Evolutionary conservation across 1,140 invertebrate species (phyloP).

Genomic region (Parasteatoda tepidariorum): DNA sequence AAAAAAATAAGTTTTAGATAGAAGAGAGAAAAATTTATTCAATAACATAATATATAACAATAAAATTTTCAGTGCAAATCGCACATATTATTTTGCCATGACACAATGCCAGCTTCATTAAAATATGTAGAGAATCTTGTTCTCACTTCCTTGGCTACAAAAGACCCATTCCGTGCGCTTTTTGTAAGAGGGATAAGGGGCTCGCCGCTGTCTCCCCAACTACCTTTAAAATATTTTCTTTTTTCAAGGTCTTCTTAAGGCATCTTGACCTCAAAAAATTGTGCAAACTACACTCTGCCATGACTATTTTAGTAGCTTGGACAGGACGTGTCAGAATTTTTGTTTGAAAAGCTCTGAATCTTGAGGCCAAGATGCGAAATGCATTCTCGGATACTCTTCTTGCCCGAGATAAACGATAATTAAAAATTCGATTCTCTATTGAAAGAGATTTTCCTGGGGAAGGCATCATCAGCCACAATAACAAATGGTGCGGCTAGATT

Average conservation of each 20-base stretch:
- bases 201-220: background rate
- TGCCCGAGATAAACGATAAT: slow-evolving; percentile 4
- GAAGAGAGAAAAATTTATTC: too few relatives aligned
- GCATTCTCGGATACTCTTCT: too few relatives aligned
- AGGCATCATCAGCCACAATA: slow-evolving; percentile 71
- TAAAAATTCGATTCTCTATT: background rate
- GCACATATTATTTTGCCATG: background rate
- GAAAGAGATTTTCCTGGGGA: slow-evolving; percentile 59
- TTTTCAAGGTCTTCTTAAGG: background rate
- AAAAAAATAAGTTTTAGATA: too few relatives aligned
- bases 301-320: background rate
- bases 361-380: background rate
- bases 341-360: background rate
- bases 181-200: background rate
- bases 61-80: too few relatives aligned
- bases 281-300: background rate
- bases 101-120: background rate
- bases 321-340: background rate
- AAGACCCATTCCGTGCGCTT: background rate
- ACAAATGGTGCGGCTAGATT: slow-evolving; percentile 64
- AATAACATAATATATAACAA: too few relatives aligned
- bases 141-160: background rate
- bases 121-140: background rate
- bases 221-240: too few relatives aligned
- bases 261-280: background rate